Base-by-base conservation (phyloP, 2,888 invertebrate species). In the Trachelus troglodyta region DNA sequence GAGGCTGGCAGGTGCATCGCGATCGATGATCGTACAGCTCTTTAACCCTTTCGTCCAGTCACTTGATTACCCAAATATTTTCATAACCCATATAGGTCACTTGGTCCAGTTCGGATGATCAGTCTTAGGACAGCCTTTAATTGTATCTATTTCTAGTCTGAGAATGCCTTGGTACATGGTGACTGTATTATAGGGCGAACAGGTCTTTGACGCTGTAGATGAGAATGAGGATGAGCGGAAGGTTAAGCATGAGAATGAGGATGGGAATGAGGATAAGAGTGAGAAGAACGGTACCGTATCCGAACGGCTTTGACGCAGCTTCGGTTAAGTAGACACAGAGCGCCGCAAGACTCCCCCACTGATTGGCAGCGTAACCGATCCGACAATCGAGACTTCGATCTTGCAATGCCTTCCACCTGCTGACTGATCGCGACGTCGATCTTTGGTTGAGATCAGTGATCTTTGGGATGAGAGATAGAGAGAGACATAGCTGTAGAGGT, bases 401-500 rank as follows among this genome's bases (percentile, higher is more conserved):
- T 56, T 56, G 56, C 56, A 23, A 56, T 23, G 56, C 33, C 23
- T 31, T 71, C 71, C 71, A 71, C 71, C 71, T 71, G 71, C 23
- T 34, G 31, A 34, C 34, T 23, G 33, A 71, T 71, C 71, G 71
- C 71, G 56, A 9, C 56, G 23, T 56, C 56, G 56, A 56, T 23
- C 23, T 23, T 23, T 56, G 23, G 23, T 56, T 56, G 12, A 69
- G 76, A 77, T 73, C 76, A 75, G 79, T 76, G 79, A 81, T 78
- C 79, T 81, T 81, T 77, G 77, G 80, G 80, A 68, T 34, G 34
- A 56, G 31, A 56, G 30, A n/a, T 3, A 15, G 12, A 40, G 71
- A 33, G 33, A 33, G 33, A 33, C 11, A 11, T 30, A 33, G 73
- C 30, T 34, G 34, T 23, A 31, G n/a, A 40, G 35, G 12, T 35